Evolutionary conservation across 1,140 invertebrate species (phyloP).

Genomic region (Tetranychus cinnabarinus): DNA sequence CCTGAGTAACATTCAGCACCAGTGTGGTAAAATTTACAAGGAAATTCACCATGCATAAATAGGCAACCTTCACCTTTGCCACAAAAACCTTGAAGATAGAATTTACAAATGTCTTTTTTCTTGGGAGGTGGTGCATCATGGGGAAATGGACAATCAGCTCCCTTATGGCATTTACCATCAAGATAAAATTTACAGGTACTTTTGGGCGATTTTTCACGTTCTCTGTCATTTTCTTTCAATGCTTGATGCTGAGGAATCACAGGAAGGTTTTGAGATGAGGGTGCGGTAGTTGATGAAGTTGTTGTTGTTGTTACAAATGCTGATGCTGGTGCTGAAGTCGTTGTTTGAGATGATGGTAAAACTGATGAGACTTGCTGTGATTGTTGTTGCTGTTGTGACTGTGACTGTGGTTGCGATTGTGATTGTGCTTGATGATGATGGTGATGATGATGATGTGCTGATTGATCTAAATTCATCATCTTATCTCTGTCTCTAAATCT

Average conservation of each 20-base stretch:
- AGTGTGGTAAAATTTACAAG: constrained; percentile 89
- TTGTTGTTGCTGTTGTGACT: not conserved
- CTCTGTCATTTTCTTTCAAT: not conserved
- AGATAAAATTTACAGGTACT: constrained; percentile 45
- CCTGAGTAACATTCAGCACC: constrained; percentile 54
- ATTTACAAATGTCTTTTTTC: constrained; percentile 80
- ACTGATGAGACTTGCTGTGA: not conserved
- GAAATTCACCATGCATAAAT: constrained; percentile 91
- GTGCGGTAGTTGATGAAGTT: not conserved
- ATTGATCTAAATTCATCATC: not conserved
- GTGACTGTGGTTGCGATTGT: not conserved
- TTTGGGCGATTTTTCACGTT: not conserved
- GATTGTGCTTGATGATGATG: not conserved
- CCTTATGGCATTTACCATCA: constrained; percentile 66
- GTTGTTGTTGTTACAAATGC: not conserved
- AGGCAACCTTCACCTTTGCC: constrained; percentile 77
- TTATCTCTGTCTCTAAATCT: not conserved
- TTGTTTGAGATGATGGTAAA: not conserved
- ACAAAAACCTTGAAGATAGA: constrained; percentile 84
- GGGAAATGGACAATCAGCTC: constrained; percentile 56
- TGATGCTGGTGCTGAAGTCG: not conserved
- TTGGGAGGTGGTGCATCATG: constrained; percentile 47
- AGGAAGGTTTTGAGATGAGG: not conserved
- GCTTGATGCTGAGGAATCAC: not conserved
- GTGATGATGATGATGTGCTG: not conserved